Evolutionary conservation across 2,797 vertebrate genomes (phyloP).

Genomic region (Botia almorhae): DNA sequence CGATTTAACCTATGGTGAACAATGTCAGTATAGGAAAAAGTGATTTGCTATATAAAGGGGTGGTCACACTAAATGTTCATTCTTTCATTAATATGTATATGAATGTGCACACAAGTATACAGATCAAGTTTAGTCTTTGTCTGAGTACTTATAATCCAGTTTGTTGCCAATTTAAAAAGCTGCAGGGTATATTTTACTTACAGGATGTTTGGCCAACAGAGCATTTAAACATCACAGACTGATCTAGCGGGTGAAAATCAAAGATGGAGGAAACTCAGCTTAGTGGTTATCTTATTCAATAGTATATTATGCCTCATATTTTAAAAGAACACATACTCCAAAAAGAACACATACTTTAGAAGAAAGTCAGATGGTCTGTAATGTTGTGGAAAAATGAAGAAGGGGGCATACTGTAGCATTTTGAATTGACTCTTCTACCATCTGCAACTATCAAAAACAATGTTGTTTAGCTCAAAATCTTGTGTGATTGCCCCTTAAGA

Average conservation of each 20-base stretch:
- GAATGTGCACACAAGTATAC: background rate
- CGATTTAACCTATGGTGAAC: constrained; percentile 14
- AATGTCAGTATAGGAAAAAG: background rate
- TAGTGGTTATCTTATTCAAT: too few species aligned
- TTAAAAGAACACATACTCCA: too few species aligned
- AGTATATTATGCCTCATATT: too few species aligned
- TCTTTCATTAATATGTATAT: background rate
- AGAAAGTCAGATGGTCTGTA: too few species aligned
- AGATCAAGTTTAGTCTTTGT: too few species aligned
- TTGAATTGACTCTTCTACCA: too few species aligned
- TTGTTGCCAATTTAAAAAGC: background rate
- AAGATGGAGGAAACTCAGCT: background rate
- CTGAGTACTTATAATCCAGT: background rate
- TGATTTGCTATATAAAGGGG: constrained; percentile 15
- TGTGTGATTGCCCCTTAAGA: background rate
- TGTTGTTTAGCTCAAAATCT: background rate
- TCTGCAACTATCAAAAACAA: background rate
- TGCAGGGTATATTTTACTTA: too few species aligned
- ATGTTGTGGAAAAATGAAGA: too few species aligned
- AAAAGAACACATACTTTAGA: too few species aligned
- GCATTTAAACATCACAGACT: background rate
- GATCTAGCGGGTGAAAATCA: background rate
- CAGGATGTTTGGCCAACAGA: background rate
- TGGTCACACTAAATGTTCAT: constrained; percentile 1
- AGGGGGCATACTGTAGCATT: too few species aligned